A percentile compares a stretch with the other conserved stretches of the same genome.
These are phyloP conservation scores for Hoplias malabaricus DNA, from an alignment of 2,113 vertebrate species.

Conservation along the genomic window DNA sequence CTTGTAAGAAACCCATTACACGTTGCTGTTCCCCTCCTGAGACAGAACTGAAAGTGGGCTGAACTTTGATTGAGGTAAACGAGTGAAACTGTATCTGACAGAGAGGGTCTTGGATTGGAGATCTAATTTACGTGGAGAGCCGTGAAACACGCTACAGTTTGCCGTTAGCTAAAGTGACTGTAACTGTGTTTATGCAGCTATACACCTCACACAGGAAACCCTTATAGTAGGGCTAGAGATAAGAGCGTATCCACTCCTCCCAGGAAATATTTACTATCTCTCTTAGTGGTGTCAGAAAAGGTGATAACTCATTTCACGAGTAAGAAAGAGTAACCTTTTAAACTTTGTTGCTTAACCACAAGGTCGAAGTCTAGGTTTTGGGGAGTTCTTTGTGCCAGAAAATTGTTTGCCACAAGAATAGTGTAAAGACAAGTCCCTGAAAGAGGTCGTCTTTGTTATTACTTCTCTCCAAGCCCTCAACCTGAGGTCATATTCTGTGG, in stretches of 20 bases:
- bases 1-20: not conserved
- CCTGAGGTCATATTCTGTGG: not conserved
- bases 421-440: not conserved
- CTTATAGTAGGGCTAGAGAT: slow-evolving; percentile 7
- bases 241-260: not conserved
- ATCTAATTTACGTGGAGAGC: too few relatives aligned
- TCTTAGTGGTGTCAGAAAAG: not conserved
- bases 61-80: slow-evolving; percentile 4
- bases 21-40: not conserved
- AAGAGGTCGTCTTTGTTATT: not conserved
- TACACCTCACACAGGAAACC: not conserved
- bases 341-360: not conserved
- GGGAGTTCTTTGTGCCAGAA: not conserved
- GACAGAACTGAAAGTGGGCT: not conserved
- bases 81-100: not conserved
- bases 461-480: not conserved
- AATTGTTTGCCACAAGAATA: not conserved
- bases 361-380: not conserved
- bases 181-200: not conserved
- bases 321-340: not conserved
- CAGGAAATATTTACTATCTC: slow-evolving; percentile 30
- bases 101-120: not conserved
- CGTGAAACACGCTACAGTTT: not conserved
- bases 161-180: not conserved
- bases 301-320: not conserved